Conservation (phyloP, 1,140 invertebrate genomes). For the Telenomus remus region DNA sequence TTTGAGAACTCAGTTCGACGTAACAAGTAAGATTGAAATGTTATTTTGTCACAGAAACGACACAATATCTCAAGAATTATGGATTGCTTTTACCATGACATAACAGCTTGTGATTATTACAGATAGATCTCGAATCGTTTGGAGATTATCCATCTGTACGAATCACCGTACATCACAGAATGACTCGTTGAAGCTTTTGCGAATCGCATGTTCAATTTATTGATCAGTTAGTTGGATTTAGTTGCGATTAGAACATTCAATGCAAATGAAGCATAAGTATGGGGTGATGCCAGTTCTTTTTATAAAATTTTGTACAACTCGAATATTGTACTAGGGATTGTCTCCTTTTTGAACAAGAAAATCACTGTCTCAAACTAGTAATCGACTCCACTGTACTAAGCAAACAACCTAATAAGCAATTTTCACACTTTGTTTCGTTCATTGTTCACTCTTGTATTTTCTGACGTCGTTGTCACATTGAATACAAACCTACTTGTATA, state of each 20-base stretch:
- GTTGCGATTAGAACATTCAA: slow-evolving; percentile 23
- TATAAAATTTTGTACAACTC: slow-evolving; percentile 32
- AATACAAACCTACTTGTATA: slow-evolving; percentile 20
- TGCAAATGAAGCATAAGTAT: slow-evolving; percentile 38
- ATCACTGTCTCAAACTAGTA: slow-evolving; percentile 19
- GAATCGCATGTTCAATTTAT: slow-evolving; percentile 12
- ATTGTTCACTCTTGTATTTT: slow-evolving; percentile 4
- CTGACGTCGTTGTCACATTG: slow-evolving; percentile 11
- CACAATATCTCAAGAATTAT: too few species aligned
- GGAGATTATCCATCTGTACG: neutral
- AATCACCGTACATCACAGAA: neutral
- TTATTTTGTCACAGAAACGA: too few species aligned
- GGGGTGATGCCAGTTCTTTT: slow-evolving; percentile 50
- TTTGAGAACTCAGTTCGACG: too few species aligned
- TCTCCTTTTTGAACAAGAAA: neutral
- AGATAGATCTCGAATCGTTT: neutral
- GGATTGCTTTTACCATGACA: neutral
- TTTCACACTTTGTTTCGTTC: slow-evolving; percentile 7
- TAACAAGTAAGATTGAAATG: too few species aligned
- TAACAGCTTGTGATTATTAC: neutral
- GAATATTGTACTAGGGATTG: neutral
- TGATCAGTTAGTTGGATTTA: slow-evolving; percentile 12
- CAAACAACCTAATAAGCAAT: slow-evolving; percentile 29
- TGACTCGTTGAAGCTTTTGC: neutral
- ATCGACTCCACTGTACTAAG: slow-evolving; percentile 27